Base-by-base conservation (phyloP, 2,888 invertebrate genomes). In the Nymphalis c-album region DNA sequence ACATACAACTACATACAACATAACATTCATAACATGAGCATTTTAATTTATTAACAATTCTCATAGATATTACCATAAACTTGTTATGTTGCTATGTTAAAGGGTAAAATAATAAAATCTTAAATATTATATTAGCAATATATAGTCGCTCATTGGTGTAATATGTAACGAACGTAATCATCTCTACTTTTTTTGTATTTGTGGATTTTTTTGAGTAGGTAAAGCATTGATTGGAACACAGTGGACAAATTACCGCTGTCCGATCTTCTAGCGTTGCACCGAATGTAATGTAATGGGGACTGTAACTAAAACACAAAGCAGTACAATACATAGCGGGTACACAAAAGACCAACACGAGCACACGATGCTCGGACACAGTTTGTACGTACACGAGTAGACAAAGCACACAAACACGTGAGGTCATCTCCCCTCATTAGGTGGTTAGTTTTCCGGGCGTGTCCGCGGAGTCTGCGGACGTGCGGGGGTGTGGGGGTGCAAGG, bases 371-470 rank as follows among this genome's bases (percentile, higher is more conserved):
- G 76, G 76, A 82, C 84, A 78, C 84, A 82, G 84, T 86, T 87
- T 86, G 86, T 87, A 86, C 74, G 71, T 74, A 77, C 73, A 77
- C 77, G 71, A 72, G 67, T 75, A 76, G 76, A 78, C 77, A 79
- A 78, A 77, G 76, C 76, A 91, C 91, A 90, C 90, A 87, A 85
- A 84, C 86, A 87, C 87, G 88, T 86, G 90, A 90, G 91, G 91
- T 92, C 91, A 92, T 92, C 91, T 91, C 91, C 91, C 91, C 91
- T 92, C 91, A 91, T 92, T 92, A 92, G 90, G 90, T 90, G 91
- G 91, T 91, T 92, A 91, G 91, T 92, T 92, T 91, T 90, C 91
- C 92, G 91, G 90, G 92, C 91, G 90, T 91, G 91, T 90, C 91
- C 91, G 89, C 91, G 90, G 91, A 88, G 88, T 90, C 90, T 90